Percentiles rank a stretch among this genome's conserved stretches.
phyloP scores from a whole-genome alignment of 2,797 vertebrate species.

The Lutjanus argentimaculatus region DNA sequence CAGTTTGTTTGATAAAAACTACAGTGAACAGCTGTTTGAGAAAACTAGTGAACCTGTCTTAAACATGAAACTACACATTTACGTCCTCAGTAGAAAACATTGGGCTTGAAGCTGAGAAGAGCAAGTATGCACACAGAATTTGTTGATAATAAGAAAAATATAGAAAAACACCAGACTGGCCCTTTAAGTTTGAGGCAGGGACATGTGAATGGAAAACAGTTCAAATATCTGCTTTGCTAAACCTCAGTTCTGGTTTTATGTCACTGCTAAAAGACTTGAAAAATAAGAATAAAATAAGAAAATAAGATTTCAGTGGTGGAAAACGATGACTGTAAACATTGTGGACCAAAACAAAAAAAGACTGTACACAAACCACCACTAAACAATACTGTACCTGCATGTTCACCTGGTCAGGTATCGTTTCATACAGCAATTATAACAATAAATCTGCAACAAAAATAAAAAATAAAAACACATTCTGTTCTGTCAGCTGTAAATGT shows the following conservation, averaged over 20 bases:
- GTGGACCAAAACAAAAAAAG: conserved; percentile 2
- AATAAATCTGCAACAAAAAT: neutral
- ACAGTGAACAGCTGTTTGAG: too few relatives aligned
- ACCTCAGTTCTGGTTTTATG: neutral
- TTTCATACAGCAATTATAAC: neutral
- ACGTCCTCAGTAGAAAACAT: too few relatives aligned
- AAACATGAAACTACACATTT: too few relatives aligned
- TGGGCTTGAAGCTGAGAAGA: too few relatives aligned
- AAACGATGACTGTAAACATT: conserved; percentile 16
- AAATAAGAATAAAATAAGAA: neutral
- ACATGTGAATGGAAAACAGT: too few relatives aligned
- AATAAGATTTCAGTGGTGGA: neutral
- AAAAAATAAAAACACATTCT: conserved; percentile 37
- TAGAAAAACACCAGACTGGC: too few relatives aligned
- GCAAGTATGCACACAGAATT: too few relatives aligned
- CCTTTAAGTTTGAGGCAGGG: too few relatives aligned
- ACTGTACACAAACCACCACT: neutral
- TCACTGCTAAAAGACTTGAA: neutral
- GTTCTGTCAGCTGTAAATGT: conserved; percentile 37
- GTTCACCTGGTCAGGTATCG: conserved; percentile 32
- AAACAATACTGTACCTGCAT: conserved; percentile 28
- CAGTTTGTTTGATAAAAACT: too few relatives aligned
- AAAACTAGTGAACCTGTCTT: too few relatives aligned
- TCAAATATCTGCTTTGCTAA: too few relatives aligned
- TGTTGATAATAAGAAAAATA: too few relatives aligned